These are phyloP conservation scores for Alethe castanea DNA, from an alignment of 2,113 vertebrate species.

Conservation along the genomic window DNA sequence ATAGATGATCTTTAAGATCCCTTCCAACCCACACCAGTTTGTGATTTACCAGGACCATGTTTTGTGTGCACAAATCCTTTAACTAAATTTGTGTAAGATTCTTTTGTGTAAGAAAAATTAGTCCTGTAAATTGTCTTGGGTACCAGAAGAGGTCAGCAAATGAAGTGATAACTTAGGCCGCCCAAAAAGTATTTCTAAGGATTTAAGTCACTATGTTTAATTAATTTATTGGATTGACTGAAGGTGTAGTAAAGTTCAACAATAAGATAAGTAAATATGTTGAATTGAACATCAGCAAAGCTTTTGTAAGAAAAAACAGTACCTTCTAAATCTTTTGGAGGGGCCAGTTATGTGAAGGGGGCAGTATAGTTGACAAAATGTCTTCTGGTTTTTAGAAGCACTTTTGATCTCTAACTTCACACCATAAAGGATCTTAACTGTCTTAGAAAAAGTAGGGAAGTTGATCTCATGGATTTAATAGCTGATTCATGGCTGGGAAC, in stretches of 20 bases:
- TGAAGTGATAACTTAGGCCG: neutral
- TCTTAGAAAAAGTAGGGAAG: neutral
- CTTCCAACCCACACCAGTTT: neutral
- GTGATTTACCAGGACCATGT: neutral
- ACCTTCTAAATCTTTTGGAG: neutral
- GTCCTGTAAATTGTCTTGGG: neutral
- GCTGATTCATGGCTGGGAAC: neutral
- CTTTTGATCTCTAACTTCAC: neutral
- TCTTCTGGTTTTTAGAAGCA: neutral
- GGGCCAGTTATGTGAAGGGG: neutral
- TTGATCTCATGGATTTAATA: neutral
- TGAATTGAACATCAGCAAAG: neutral
- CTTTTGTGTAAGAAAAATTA: neutral
- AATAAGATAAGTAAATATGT: neutral
- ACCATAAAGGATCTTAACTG: neutral
- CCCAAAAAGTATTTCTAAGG: neutral
- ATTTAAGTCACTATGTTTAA: neutral
- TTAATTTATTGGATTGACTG: neutral
- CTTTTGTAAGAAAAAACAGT: neutral
- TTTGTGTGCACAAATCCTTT: neutral
- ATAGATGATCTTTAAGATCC: neutral
- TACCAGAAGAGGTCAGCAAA: neutral
- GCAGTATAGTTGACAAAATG: neutral
- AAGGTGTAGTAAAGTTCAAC: neutral
- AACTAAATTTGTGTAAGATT: neutral